Conservation (phyloP, 2,888 invertebrate genomes). For the Iselma pallidipennis region DNA sequence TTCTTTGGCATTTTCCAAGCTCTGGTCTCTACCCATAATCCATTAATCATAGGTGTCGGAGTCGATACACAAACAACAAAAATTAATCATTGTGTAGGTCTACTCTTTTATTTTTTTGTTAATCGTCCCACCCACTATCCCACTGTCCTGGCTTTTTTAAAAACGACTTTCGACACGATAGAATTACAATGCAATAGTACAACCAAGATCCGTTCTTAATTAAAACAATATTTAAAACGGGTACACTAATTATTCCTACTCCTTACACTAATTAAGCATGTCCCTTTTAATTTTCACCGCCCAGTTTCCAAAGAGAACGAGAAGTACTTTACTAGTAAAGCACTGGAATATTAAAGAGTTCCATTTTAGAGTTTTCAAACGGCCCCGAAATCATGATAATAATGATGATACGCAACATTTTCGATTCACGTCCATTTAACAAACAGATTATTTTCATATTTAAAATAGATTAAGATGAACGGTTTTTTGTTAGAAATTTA, state of each 20-base stretch:
- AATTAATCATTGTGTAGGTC: constrained; percentile 3
- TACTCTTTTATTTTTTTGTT: not conserved
- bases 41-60: constrained; percentile 7
- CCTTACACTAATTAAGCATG: constrained; percentile 6
- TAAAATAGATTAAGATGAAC: too few species aligned
- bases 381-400: not conserved
- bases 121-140: not conserved
- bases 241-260: not conserved
- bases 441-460: not conserved
- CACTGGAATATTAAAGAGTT: not conserved
- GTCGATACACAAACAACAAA: constrained; percentile 1
- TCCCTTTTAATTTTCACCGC: not conserved
- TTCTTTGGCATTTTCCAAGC: not conserved
- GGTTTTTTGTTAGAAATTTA: too few species aligned
- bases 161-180: not conserved
- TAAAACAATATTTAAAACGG: constrained; percentile 4
- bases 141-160: too few species aligned
- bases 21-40: not conserved
- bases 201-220: constrained; percentile 2
- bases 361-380: not conserved
- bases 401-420: not conserved
- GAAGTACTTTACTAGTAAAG: not conserved
- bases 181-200: not conserved
- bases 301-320: not conserved
- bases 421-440: not conserved